Evolutionary conservation across 2,888 invertebrate genomes (phyloP), one percentile per base, ranked within the genome.

Genomic region (Drosophila melanocephala): DNA sequence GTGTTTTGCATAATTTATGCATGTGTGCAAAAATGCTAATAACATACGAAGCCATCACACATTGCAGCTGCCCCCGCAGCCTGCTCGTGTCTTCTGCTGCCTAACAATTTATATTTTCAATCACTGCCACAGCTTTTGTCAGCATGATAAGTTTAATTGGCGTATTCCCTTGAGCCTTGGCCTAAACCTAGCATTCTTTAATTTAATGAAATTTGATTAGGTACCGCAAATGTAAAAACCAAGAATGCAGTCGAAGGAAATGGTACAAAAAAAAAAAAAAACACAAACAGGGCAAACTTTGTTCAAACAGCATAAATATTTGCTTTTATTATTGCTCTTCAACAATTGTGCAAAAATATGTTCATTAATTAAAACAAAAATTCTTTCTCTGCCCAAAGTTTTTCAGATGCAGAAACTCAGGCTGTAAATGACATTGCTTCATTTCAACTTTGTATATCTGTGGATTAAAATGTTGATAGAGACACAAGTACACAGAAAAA

Each of bases 21-120:
- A 58, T 58, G 70, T 79, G 69, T 75, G 70, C 71, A 75, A 78
- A 87, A 82, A 89, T 89, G 76, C 72, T 84, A 89, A 82, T 89
- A 79, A 68, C 70, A 68, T 72, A 65, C 62, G 28, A 71, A 52
- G 71, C 55, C 60, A 50, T 58, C 44, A 39, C 50, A 63, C 50
- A 59, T 10, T 26, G 26, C 35, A n/a, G 1, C 9, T 50, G 22
- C 10, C 16, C 55, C 26, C 16, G 26, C 9, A 30, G 10, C 12
- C 35, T 35, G 28, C 55, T 10, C n/a, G 22, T 37, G 35, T 42
- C 64, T 26, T 28, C 42, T 62, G 65, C 42, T 65, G 50, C 44
- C 56, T 72, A 84, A 75, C 70, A 78, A 72, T 82, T 80, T 82
- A 78, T 78, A 77, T 87, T 84, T 90, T 87, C 89, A 87, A 90